phyloP scores from a whole-genome alignment of 2,113 vertebrate species.

The Epinephelus cyanopodus region DNA sequence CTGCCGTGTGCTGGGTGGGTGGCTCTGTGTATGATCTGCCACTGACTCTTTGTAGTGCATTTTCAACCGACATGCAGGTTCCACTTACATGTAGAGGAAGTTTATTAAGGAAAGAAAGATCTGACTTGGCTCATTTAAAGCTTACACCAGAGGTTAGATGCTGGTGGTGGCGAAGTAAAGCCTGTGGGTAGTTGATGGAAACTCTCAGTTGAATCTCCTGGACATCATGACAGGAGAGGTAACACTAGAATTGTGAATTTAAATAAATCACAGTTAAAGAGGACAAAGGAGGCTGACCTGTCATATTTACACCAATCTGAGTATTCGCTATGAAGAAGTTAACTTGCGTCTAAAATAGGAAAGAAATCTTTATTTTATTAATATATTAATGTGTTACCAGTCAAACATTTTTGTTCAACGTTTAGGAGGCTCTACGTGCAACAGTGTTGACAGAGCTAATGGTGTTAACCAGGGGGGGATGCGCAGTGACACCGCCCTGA shows the following conservation, averaged over 20 bases:
- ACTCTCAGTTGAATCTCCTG: background rate
- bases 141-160: background rate
- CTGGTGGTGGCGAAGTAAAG: slow-evolving; percentile 1
- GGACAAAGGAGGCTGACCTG: background rate
- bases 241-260: background rate
- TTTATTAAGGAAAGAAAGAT: background rate
- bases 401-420: too few species aligned
- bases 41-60: background rate
- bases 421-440: too few species aligned
- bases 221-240: background rate
- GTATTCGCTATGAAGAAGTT: background rate
- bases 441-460: too few species aligned
- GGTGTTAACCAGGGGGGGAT: too few species aligned
- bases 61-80: background rate
- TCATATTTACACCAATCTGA: background rate
- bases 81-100: background rate
- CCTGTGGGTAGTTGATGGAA: background rate
- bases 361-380: too few species aligned
- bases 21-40: slow-evolving; percentile 37
- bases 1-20: slow-evolving; percentile 5
- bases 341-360: background rate
- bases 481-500: too few species aligned
- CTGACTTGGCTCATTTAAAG: too few species aligned
- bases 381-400: too few species aligned
- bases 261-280: background rate